Evolutionary conservation across 2,888 invertebrate species (phyloP).

Genomic region (Ptilodon capucinus): DNA sequence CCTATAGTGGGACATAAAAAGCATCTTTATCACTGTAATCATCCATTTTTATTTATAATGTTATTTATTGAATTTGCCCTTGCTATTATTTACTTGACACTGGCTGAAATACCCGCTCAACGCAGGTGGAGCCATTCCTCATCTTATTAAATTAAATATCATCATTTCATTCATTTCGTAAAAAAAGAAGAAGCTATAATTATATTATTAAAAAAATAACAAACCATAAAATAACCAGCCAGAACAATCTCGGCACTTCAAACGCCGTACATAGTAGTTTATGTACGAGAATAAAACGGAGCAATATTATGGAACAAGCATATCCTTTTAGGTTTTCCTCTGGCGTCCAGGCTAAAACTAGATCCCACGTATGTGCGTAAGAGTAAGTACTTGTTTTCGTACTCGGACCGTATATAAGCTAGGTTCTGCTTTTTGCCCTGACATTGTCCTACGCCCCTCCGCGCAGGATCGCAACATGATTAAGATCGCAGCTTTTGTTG

Average conservation of each 20-base stretch:
- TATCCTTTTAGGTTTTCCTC: constrained; percentile 72
- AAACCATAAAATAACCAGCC: neutral
- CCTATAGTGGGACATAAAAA: too few relatives aligned
- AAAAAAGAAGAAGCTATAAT: too few relatives aligned
- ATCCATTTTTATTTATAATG: too few relatives aligned
- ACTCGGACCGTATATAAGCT: constrained; percentile 73
- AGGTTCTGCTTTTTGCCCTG: constrained; percentile 68
- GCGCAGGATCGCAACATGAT: constrained; percentile 53
- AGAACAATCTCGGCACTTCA: neutral
- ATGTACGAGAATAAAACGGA: neutral
- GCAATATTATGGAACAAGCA: constrained; percentile 50
- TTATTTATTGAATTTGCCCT: too few relatives aligned
- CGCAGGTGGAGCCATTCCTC: too few relatives aligned
- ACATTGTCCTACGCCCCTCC: constrained; percentile 66
- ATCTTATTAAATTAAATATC: too few relatives aligned
- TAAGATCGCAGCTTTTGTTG: constrained; percentile 43
- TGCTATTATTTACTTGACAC: too few relatives aligned
- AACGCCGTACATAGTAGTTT: neutral
- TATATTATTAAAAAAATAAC: neutral
- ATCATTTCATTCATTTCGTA: too few relatives aligned
- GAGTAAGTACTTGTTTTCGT: constrained; percentile 60
- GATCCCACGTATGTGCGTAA: constrained; percentile 71
- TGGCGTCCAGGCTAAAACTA: constrained; percentile 66
- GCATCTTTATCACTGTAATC: too few relatives aligned
- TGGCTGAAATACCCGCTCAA: too few relatives aligned